Evolutionary conservation across 2,888 invertebrate genomes (phyloP), one percentile per base, ranked within the genome.

Genomic region (Luperina nickerlii): DNA sequence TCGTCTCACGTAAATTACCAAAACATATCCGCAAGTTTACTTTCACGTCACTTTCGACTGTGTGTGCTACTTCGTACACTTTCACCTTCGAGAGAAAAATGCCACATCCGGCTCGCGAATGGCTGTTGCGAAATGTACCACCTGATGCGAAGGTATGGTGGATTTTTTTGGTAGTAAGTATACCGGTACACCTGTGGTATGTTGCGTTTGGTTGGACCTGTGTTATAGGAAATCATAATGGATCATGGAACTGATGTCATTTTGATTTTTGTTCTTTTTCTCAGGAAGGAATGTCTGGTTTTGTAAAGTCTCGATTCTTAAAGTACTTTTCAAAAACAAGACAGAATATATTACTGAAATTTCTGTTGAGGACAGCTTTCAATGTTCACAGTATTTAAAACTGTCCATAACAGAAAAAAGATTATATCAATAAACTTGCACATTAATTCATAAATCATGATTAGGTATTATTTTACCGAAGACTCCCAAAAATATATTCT

Each of bases 41-140:
- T 95, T 95, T 96, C 95, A 90, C 93, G 80, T 51, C 79, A 92
- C 95, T 95, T 95, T 95, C 95, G 82, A 92, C 88, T 89, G 89
- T 90, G 90, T 91, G 90, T 90, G 87, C 89, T 85, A 92, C 88
- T 90, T 90, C 65, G 70, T 81, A 76, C 86, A 92, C 94, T 94
- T 94, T 94, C 94, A 93, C 95, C 92, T 94, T 93, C 92, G 82
- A 90, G 89, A 88, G 89, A 91, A 94, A 95, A 94, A 94, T 92
- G 91, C 80, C 81, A 92, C 91, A 95, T 95, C 95, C 96, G 95
- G 93, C 87, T 93, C 27, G 86, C 83, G 82, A 87, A 83, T 83
- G 85, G 48, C 78, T 74, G 75, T 93, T 94, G 94, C 93, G 92
- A 94, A 94, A 94, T 78, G 66, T 78, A 78, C 80, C 81, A 91